Evolutionary conservation across 2,888 invertebrate genomes (phyloP).

Genomic region (Yponomeuta plumbellus): DNA sequence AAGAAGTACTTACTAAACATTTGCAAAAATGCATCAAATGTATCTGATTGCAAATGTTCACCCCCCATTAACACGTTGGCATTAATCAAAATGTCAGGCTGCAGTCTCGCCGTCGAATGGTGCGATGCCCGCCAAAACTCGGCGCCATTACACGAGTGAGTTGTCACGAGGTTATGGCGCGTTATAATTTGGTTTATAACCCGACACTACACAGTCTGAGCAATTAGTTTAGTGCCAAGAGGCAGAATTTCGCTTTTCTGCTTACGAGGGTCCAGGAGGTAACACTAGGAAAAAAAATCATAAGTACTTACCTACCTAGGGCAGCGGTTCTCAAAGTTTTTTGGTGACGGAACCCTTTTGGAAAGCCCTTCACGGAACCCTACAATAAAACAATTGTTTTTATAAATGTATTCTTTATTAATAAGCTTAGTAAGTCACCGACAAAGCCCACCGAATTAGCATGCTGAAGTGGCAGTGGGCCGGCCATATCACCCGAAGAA

Average conservation of each 20-base stretch:
- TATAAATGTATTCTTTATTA: no score
- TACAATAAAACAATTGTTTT: no score
- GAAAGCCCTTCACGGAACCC: no score
- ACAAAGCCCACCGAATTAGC: no score
- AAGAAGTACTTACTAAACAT: background rate
- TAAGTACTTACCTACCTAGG: no score
- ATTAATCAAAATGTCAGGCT: slow-evolving; percentile 52
- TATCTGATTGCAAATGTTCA: slow-evolving; percentile 64
- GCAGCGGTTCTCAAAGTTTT: no score
- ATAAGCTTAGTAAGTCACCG: no score
- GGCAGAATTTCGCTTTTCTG: background rate
- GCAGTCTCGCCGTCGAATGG: slow-evolving; percentile 35
- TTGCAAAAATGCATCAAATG: slow-evolving; percentile 51
- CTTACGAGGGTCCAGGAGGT: no score
- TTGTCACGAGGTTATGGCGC: slow-evolving; percentile 70
- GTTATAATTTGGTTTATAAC: slow-evolving; percentile 74
- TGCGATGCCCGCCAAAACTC: slow-evolving; percentile 58
- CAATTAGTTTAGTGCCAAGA: slow-evolving; percentile 12
- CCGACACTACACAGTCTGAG: slow-evolving; percentile 50
- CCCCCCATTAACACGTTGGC: slow-evolving; percentile 55
- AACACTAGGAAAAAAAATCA: no score
- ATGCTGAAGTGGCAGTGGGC: no score
- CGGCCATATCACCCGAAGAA: no score
- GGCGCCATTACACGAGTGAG: slow-evolving; percentile 71
- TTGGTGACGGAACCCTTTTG: no score